Percentiles rank a stretch among this genome's conserved stretches.
These are phyloP conservation scores for Tribolium madens DNA, from an alignment of 1,140 invertebrate species.

Conservation along the genomic window DNA sequence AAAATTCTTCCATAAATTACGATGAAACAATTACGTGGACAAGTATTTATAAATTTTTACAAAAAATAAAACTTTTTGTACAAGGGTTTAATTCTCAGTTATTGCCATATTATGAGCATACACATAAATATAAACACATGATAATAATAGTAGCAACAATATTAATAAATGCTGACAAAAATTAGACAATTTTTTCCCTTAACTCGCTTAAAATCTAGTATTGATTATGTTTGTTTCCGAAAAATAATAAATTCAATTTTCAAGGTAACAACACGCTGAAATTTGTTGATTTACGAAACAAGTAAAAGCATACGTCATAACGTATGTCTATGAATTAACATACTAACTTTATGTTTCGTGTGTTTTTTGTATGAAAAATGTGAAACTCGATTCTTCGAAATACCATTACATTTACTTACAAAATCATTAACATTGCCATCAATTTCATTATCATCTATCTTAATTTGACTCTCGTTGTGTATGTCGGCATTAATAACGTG, in stretches of 20 bases:
- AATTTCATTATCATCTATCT: slow-evolving; percentile 36
- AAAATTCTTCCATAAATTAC: too few relatives aligned
- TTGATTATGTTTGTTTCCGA: neutral
- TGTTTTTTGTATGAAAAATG: slow-evolving; percentile 58
- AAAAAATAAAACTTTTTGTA: neutral
- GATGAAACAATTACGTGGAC: too few relatives aligned
- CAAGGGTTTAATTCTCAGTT: neutral
- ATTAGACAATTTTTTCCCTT: too few relatives aligned
- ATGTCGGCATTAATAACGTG: slow-evolving; percentile 49
- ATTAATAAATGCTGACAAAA: neutral
- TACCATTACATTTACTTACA: slow-evolving; percentile 51
- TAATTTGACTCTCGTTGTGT: slow-evolving; percentile 47
- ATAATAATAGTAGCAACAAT: neutral
- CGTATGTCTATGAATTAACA: slow-evolving; percentile 64
- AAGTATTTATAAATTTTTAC: neutral
- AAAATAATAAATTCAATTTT: neutral
- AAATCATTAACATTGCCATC: slow-evolving; percentile 51
- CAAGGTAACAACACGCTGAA: neutral
- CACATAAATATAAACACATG: too few relatives aligned
- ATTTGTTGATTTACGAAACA: slow-evolving; percentile 2
- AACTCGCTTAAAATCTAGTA: neutral
- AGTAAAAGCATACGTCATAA: slow-evolving; percentile 61
- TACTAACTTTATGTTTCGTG: slow-evolving; percentile 58
- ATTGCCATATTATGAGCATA: neutral
- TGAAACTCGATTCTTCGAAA: slow-evolving; percentile 47